These are phyloP conservation scores for Lepetodrilus schrolli DNA, from an alignment of 2,888 invertebrate species.

Conservation along the genomic window DNA sequence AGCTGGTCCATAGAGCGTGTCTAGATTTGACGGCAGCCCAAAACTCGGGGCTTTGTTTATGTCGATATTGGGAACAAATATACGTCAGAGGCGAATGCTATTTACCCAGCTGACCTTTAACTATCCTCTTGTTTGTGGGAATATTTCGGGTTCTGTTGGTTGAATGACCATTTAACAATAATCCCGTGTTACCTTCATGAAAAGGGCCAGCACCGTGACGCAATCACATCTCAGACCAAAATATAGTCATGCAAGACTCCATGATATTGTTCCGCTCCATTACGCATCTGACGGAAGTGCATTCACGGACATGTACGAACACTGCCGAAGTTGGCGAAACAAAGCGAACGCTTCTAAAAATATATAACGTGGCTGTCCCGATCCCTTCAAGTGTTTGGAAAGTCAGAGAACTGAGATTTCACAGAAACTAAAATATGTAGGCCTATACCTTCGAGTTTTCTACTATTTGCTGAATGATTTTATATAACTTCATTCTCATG, in stretches of 20 bases:
- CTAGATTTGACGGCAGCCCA: neutral
- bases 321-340: constrained; percentile 6
- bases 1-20: neutral
- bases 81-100: constrained; percentile 10
- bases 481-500: too few species aligned
- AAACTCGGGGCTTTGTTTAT: constrained; percentile 5
- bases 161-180: neutral
- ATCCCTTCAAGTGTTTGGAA: too few species aligned
- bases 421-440: too few species aligned
- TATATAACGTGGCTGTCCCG: too few species aligned
- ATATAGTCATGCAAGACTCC: constrained; percentile 16
- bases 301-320: constrained; percentile 17
- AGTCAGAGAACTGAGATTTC: too few species aligned
- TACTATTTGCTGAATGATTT: too few species aligned
- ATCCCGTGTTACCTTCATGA: neutral
- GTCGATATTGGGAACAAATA: constrained; percentile 4
- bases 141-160: neutral
- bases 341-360: too few species aligned
- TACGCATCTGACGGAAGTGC: constrained; percentile 25
- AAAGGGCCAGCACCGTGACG: neutral
- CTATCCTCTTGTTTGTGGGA: neutral
- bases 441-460: too few species aligned
- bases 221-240: neutral
- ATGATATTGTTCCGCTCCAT: constrained; percentile 22
- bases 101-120: constrained; percentile 7